A percentile compares a stretch with the other conserved stretches of the same genome.
These are phyloP conservation scores for Strigamia maritima DNA, from an alignment of 2,888 invertebrate species.

Conservation along the genomic window DNA sequence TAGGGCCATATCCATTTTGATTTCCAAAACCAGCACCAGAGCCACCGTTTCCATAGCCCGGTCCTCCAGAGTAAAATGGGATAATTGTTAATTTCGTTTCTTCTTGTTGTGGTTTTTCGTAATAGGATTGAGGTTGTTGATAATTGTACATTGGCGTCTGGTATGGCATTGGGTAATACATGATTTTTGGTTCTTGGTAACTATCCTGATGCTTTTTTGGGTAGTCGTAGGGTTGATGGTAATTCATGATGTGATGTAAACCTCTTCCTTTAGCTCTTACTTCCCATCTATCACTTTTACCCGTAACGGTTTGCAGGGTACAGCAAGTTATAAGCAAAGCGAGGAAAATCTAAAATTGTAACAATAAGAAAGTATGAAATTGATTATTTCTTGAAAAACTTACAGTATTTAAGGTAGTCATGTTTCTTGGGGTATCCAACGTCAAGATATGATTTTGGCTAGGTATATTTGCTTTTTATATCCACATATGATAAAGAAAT, in stretches of 20 bases:
- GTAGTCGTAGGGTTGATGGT: neutral
- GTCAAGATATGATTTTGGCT: neutral
- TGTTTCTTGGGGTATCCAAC: neutral
- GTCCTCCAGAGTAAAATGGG: neutral
- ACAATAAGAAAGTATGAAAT: too few relatives aligned
- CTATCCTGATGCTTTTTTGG: neutral
- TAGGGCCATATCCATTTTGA: neutral
- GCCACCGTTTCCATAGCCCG: neutral
- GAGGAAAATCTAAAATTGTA: neutral
- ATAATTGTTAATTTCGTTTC: neutral
- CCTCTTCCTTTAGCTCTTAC: neutral
- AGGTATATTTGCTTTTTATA: neutral
- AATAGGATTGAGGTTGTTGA: neutral
- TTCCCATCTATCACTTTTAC: neutral
- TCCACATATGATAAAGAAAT: neutral
- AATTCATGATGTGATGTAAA: neutral
- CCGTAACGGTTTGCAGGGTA: neutral
- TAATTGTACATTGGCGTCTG: neutral
- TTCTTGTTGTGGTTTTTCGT: neutral
- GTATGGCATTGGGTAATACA: neutral
- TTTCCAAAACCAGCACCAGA: neutral
- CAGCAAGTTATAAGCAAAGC: neutral
- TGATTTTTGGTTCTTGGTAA: neutral
- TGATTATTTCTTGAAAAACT: neutral
- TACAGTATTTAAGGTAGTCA: neutral